Evolutionary conservation across 2,888 invertebrate species (phyloP).

Genomic region (Flexamia atlantica): DNA sequence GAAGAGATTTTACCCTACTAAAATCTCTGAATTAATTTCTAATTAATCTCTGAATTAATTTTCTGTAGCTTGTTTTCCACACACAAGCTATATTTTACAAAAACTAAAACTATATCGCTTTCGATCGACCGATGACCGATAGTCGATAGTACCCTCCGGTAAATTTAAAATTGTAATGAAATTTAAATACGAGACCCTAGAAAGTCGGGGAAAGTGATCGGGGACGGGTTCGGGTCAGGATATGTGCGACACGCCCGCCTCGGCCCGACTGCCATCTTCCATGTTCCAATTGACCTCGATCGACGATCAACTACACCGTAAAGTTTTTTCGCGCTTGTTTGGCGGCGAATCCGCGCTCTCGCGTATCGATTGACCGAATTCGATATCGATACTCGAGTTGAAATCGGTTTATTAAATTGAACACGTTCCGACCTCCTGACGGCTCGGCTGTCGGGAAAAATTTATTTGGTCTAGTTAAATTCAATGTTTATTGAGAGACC

Average conservation of each 20-base stretch:
- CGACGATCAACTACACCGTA: conserved; percentile 27
- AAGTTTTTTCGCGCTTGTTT: not conserved
- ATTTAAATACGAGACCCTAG: not conserved
- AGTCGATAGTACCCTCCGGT: not conserved
- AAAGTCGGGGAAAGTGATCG: conserved; percentile 12
- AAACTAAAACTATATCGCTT: not conserved
- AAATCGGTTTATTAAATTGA: conserved; percentile 20
- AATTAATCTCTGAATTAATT: too few relatives aligned
- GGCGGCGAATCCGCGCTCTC: not conserved
- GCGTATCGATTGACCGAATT: conserved; percentile 2
- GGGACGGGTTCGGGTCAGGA: conserved; percentile 12
- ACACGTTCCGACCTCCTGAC: not conserved
- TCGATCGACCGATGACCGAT: not conserved
- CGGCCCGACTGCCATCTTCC: conserved; percentile 15
- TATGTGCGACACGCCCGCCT: not conserved
- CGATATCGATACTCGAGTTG: conserved; percentile 28
- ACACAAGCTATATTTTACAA: too few relatives aligned
- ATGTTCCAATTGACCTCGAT: conserved; percentile 25
- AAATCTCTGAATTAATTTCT: too few relatives aligned
- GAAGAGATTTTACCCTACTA: too few relatives aligned
- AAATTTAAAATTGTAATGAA: conserved; percentile 1
- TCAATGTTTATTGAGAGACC: too few relatives aligned
- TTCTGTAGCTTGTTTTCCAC: too few relatives aligned
- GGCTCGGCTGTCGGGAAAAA: not conserved
- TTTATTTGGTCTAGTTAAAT: conserved; percentile 10